phyloP scores from a whole-genome alignment of 23 tunicate genomes.

The Ascidia mentula region DNA sequence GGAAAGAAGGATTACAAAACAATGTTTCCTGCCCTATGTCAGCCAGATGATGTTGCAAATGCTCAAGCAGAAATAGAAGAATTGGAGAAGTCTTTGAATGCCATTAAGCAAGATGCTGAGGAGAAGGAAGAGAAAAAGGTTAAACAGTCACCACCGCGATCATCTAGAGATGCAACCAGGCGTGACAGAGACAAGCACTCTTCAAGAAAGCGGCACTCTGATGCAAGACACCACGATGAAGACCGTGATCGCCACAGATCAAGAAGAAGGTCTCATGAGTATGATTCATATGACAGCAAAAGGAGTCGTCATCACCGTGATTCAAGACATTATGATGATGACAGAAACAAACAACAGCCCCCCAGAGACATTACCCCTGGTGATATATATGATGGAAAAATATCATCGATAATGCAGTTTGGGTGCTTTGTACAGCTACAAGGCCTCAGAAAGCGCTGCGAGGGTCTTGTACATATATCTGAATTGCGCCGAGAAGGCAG shows the following conservation, averaged over 20 bases:
- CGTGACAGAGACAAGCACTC: constrained; percentile 15
- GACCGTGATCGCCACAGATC: constrained; percentile 19
- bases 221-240: constrained; percentile 10
- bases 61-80: constrained; percentile 68
- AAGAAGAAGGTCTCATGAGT: neutral
- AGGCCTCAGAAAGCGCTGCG: constrained; percentile 59
- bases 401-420: constrained; percentile 89
- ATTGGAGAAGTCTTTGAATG: constrained; percentile 34
- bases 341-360: neutral
- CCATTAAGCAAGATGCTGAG: constrained; percentile 5
- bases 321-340: constrained; percentile 6
- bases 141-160: neutral
- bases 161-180: neutral
- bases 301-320: constrained; percentile 9
- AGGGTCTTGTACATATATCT: constrained; percentile 92
- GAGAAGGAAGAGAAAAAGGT: neutral
- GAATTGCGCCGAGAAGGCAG: constrained; percentile 83
- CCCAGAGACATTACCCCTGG: constrained; percentile 32
- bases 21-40: constrained; percentile 85
- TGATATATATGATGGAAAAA: constrained; percentile 88
- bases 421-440: constrained; percentile 94
- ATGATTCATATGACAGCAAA: neutral
- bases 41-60: constrained; percentile 53
- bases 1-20: constrained; percentile 31
- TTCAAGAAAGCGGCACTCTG: neutral